phyloP scores from a whole-genome alignment of 1,140 invertebrate genomes.

The roundworm (Caenorhabditis elegans) region DNA sequence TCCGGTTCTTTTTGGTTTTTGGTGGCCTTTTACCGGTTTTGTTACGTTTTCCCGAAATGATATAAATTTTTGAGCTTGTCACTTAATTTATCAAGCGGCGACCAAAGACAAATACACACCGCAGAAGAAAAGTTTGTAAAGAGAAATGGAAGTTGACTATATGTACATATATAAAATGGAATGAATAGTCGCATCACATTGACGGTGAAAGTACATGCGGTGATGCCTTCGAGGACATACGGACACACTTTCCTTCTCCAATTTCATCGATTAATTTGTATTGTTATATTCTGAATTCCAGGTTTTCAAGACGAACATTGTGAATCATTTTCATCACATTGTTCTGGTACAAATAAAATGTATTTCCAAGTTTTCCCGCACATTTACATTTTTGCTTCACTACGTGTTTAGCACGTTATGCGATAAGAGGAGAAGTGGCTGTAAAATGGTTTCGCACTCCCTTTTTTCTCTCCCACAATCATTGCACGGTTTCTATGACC shows the following conservation, averaged over 20 bases:
- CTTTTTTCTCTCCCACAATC: not conserved
- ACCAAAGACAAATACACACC: constrained; percentile 1
- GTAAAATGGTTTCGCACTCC: not conserved
- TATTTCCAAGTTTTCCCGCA: not conserved
- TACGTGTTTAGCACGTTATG: not conserved
- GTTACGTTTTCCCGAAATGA: constrained; percentile 14
- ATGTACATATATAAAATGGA: not conserved
- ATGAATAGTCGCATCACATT: not conserved
- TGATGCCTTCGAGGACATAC: not conserved
- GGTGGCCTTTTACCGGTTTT: too few species aligned
- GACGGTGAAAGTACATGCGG: not conserved
- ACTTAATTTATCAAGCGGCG: not conserved
- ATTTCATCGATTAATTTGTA: not conserved
- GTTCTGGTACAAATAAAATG: too few species aligned
- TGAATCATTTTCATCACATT: not conserved
- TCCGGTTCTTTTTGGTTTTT: too few species aligned
- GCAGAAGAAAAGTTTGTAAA: not conserved
- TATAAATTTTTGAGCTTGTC: constrained; percentile 12
- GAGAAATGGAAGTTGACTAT: not conserved
- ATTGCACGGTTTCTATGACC: constrained; percentile 6
- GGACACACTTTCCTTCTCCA: not conserved
- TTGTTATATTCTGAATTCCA: not conserved
- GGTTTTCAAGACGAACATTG: not conserved
- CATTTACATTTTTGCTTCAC: not conserved
- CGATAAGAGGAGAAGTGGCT: not conserved